Percentiles rank a stretch among this genome's conserved stretches.
Evolutionary conservation across 2,888 invertebrate species (phyloP).

Genomic region (Mylabris sibirica): DNA sequence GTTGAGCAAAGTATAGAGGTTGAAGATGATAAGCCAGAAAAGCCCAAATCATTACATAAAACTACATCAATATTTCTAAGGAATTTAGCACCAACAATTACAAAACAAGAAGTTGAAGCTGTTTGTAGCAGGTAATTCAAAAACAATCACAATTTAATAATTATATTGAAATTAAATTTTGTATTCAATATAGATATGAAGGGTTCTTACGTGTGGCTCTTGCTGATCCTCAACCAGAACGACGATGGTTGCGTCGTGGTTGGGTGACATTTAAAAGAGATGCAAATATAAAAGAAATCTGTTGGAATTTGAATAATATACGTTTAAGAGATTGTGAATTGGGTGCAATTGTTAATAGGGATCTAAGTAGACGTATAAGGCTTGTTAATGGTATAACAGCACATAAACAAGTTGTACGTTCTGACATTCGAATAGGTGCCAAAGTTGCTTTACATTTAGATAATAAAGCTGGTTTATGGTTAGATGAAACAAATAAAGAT

Average conservation of each 20-base stretch:
- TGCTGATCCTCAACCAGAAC: slow-evolving; percentile 95
- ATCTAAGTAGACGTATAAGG: slow-evolving; percentile 91
- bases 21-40: slow-evolving; percentile 62
- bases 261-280: slow-evolving; percentile 98
- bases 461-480: slow-evolving; percentile 82
- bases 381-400: slow-evolving; percentile 90
- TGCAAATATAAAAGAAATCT: slow-evolving; percentile 98
- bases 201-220: slow-evolving; percentile 95
- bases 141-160: background rate
- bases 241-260: slow-evolving; percentile 95
- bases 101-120: slow-evolving; percentile 95
- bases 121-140: slow-evolving; percentile 62
- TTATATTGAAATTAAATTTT: background rate
- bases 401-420: slow-evolving; percentile 86
- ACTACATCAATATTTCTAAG: slow-evolving; percentile 97
- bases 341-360: slow-evolving; percentile 95
- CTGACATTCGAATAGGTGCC: slow-evolving; percentile 92
- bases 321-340: slow-evolving; percentile 90
- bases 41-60: slow-evolving; percentile 84
- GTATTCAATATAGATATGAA: slow-evolving; percentile 70
- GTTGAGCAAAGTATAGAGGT: slow-evolving; percentile 56
- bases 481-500: slow-evolving; percentile 61
- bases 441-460: slow-evolving; percentile 92
- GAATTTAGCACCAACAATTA: slow-evolving; percentile 94
- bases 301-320: slow-evolving; percentile 97